Percentiles rank a stretch among this genome's conserved stretches.
These are phyloP conservation scores for Drosophila sechellia DNA, from an alignment of 1,140 invertebrate genomes.

Conservation along the genomic window DNA sequence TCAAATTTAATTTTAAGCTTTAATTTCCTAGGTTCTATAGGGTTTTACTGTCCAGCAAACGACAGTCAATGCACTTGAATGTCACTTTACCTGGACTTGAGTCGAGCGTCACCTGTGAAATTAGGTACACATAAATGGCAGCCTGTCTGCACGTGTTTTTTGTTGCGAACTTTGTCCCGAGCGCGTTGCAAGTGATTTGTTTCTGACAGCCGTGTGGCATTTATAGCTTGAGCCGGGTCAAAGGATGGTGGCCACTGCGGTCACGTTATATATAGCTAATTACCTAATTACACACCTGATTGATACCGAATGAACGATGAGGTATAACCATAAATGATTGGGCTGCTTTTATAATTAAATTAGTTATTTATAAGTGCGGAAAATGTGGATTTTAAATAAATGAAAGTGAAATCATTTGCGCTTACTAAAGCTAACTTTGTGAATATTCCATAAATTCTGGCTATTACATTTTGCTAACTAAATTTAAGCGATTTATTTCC, in stretches of 20 bases:
- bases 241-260: background rate
- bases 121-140: background rate
- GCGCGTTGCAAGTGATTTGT: constrained; percentile 23
- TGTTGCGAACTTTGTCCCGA: background rate
- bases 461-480: too few relatives aligned
- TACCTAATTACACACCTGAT: constrained; percentile 18
- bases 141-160: constrained; percentile 43
- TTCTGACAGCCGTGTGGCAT: constrained; percentile 18
- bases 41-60: background rate
- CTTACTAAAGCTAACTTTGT: background rate
- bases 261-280: constrained; percentile 21
- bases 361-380: background rate
- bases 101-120: constrained; percentile 21
- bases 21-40: background rate
- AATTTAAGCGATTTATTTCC: too few relatives aligned
- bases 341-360: constrained; percentile 6
- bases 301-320: constrained; percentile 11
- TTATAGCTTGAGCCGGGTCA: constrained; percentile 12
- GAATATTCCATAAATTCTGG: too few relatives aligned
- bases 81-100: constrained; percentile 7
- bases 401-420: too few relatives aligned
- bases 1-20: too few relatives aligned
- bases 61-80: constrained; percentile 35
- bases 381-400: background rate
- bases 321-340: background rate